A percentile compares a stretch with the other conserved stretches of the same genome.
phyloP scores from a whole-genome alignment of 1,140 invertebrate species.

The Lethocerus indicus region DNA sequence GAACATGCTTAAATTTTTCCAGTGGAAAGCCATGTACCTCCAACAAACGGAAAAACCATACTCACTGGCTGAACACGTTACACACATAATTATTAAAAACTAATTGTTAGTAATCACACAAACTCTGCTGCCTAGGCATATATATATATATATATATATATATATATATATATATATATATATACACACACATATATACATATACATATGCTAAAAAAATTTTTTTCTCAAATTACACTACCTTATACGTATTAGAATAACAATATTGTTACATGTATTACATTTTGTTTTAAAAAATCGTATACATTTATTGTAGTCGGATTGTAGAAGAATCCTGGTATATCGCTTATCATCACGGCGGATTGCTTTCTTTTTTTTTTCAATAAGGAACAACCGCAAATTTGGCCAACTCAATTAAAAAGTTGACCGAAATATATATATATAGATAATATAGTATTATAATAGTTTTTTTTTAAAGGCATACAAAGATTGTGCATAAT shows the following conservation, averaged over 20 bases:
- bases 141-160: too few species aligned
- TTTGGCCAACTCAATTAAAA: conserved; percentile 2
- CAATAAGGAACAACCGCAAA: conserved; percentile 13
- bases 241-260: conserved; percentile 15
- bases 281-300: conserved; percentile 15
- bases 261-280: conserved; percentile 14
- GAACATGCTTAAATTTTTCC: conserved; percentile 8
- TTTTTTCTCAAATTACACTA: conserved; percentile 15
- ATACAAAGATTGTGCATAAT: conserved; percentile 16
- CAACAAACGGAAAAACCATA: neutral
- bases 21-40: neutral
- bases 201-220: conserved; percentile 14
- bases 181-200: too few species aligned
- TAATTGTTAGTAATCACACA: conserved; percentile 14
- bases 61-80: conserved; percentile 10
- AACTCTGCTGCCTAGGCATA: conserved; percentile 4
- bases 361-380: conserved; percentile 12
- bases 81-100: conserved; percentile 8
- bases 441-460: conserved; percentile 6
- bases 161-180: too few species aligned
- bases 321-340: conserved; percentile 16
- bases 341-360: conserved; percentile 15
- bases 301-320: conserved; percentile 15
- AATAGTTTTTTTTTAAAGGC: conserved; percentile 13
- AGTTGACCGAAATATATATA: conserved; percentile 8